These are phyloP conservation scores for Bradypus variegatus DNA, from an alignment of 2,797 vertebrate genomes.

Conservation along the genomic window DNA sequence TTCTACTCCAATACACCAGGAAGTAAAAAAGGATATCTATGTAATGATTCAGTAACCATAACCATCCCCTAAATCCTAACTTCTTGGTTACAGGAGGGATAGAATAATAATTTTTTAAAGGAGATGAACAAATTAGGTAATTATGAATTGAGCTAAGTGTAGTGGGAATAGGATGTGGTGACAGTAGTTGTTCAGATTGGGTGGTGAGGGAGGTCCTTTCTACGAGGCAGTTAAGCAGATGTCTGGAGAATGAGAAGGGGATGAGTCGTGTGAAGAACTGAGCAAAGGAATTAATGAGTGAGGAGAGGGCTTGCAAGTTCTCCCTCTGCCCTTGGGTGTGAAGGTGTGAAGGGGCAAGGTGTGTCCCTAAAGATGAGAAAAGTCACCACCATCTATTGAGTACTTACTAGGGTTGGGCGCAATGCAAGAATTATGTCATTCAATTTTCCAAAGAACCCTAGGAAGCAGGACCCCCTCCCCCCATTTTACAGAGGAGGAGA, in stretches of 20 bases:
- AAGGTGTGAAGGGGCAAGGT: not conserved
- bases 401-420: not conserved
- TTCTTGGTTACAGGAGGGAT: too few species aligned
- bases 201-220: not conserved
- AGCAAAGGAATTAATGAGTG: not conserved
- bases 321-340: too few species aligned
- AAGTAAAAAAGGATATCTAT: too few species aligned
- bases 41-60: too few species aligned
- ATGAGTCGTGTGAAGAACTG: not conserved
- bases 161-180: not conserved
- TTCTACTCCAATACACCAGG: too few species aligned
- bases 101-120: not conserved
- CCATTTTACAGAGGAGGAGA: not conserved
- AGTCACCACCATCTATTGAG: not conserved
- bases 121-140: not conserved
- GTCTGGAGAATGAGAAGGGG: not conserved
- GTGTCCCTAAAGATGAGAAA: accelerated
- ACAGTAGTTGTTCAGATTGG: not conserved
- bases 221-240: not conserved
- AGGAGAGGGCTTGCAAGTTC: not conserved
- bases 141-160: not conserved
- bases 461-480: not conserved
- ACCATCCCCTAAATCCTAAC: too few species aligned
- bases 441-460: not conserved
- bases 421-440: not conserved